Base-by-base conservation (phyloP, 2,888 invertebrate species). In the Vandiemenella viatica region DNA sequence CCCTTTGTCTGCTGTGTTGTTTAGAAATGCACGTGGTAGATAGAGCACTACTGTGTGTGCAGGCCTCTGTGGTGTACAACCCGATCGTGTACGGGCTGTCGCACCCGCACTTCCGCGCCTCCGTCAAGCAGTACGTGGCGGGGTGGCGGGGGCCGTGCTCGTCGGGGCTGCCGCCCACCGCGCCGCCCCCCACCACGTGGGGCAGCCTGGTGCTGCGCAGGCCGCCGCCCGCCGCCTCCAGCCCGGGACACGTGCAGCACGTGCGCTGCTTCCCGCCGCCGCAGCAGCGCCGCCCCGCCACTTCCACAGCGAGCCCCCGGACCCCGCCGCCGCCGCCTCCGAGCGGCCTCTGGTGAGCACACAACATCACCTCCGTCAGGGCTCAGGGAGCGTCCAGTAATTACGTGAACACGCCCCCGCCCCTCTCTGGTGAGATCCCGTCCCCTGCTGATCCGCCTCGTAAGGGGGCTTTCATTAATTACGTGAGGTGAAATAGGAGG, bases 61-160 rank as follows among this genome's bases (percentile, higher is more conserved):
- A 60, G 58, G 60, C 64, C 1, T 65, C 68, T 1, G 67, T 69
- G 3, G 62, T 68, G 17, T 61, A 67, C 52, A 69, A 71, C 53
- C 70, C 71, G 0, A 60, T 70, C 40, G 60, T 71, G 7, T 71
- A 71, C 56, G 66, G 64, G 3, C 57, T 66, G 46, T 62, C 65
- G 3, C 66, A 66, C 51, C 66, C 65, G 0, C 62, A 63, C 50
- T 67, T 66, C 57, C 62, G 69, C 17, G 55, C 62, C 0, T 60
- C 62, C 7, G 49, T 61, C 45, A 53, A 56, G 45, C 58, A 58
- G 49, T 61, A 58, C 54, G 43, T 60, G 44, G 55, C 58, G 2
- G 51, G 57, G 7, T 58, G 58, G 20, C n/a, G 22, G 4, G 26
- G 26, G 7, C 7, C 7, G 13, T 6, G 7, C 26, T 8, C 26